Evolutionary conservation across 2,113 vertebrate genomes (phyloP).

Genomic region (Ailurus styani): DNA sequence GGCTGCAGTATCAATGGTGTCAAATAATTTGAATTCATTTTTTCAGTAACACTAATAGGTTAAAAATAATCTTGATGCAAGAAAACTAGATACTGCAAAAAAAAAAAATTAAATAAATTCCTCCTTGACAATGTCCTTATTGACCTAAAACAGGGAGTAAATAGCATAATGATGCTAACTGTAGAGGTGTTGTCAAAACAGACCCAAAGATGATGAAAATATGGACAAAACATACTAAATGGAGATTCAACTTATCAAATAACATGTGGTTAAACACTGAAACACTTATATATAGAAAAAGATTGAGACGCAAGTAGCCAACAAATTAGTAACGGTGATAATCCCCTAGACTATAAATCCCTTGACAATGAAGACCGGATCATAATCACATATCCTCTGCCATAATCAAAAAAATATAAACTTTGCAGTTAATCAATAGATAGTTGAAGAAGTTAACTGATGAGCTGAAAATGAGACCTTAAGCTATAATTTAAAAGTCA

Average conservation of each 20-base stretch:
- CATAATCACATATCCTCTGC: background rate
- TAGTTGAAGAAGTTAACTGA: background rate
- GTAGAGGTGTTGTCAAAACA: constrained; percentile 42
- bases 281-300: constrained; percentile 31
- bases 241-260: constrained; percentile 49
- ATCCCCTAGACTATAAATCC: background rate
- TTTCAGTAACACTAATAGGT: constrained; percentile 15
- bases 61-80: constrained; percentile 10
- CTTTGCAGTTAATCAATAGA: background rate
- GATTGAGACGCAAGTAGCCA: background rate
- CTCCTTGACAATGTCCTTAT: constrained; percentile 6
- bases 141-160: constrained; percentile 42
- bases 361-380: background rate
- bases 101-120: constrained; percentile 27
- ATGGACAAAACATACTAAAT: constrained; percentile 50
- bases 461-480: background rate
- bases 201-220: constrained; percentile 49
- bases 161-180: constrained; percentile 35
- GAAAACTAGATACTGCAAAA: background rate
- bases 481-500: constrained; percentile 29
- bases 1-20: background rate
- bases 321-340: background rate
- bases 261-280: constrained; percentile 34
- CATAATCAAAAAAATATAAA: constrained; percentile 9
- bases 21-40: constrained; percentile 15